Base-by-base conservation (phyloP, 2,797 vertebrate species). In the Todus mexicanus region DNA sequence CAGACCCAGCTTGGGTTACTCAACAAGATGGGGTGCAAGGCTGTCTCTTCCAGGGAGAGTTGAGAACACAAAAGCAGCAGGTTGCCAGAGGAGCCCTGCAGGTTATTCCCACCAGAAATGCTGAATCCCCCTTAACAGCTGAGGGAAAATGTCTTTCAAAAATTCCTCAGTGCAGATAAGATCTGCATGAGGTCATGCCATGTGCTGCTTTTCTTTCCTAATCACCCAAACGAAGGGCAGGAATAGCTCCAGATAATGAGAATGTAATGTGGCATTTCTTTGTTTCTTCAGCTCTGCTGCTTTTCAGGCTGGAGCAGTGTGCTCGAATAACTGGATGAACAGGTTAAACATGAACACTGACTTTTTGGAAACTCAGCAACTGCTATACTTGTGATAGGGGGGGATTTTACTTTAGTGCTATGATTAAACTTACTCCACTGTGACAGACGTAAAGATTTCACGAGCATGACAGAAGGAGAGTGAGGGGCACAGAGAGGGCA, bases 171-270 rank as follows among this genome's bases (percentile, higher is more conserved):
- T 1, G 3, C 8, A 71, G 91, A 92, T 95, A 95, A 91, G 51
- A 94, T 92, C 94, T 76, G 76, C 73, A 86, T 81, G 92, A 96
- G 79, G 87, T 89, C 94, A 94, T 72, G 37, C 73, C 78, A 56
- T 85, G 66, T 35, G 72, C 73, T 87, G 72, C 86, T 87, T 90
- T 95, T 76, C 78, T 92, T 79, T 63, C 60, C 75, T 91, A 94
- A 92, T 94, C 72, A 50, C 56, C 79, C 53, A 2, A 88, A 45
- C 1, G 23, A 90, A 91, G 54, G 85, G 82, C 82, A 94, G 79
- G 69, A 81, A 84, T 74, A 92, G 87, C 61, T 65, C 31, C 70
- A 69, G 47, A 73, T 93, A 92, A 91, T n/a, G 66, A 74, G 69
- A 89, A 78, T 33, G 56, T 65, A 69, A 81, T 0, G 10, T 43